phyloP scores from a whole-genome alignment of 1,140 invertebrate species.

The Tetramorium parvispinum region DNA sequence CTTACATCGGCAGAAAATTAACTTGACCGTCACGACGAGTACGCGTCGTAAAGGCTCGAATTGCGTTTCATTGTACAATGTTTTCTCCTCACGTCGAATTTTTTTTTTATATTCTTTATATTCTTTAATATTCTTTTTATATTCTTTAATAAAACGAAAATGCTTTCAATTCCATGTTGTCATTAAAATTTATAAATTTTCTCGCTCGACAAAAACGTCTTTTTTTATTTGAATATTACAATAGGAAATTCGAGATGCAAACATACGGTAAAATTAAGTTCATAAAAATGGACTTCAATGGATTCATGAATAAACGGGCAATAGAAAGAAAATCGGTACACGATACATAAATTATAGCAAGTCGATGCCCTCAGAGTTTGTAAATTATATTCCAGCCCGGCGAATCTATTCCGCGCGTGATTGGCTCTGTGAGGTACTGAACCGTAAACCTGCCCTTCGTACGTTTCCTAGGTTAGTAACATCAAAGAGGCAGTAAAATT shows the following conservation, averaged over 20 bases:
- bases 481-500: constrained; percentile 75
- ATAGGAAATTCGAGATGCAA: not conserved
- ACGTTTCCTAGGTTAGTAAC: constrained; percentile 65
- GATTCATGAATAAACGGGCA: constrained; percentile 34
- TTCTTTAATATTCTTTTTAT: constrained; percentile 3
- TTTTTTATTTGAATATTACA: not conserved
- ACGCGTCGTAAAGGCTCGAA: constrained; percentile 23
- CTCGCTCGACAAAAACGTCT: not conserved
- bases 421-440: constrained; percentile 51
- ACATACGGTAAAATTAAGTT: not conserved
- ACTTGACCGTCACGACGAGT: constrained; percentile 13
- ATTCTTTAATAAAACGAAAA: not conserved
- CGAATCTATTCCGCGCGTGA: constrained; percentile 47
- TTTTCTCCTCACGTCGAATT: not conserved
- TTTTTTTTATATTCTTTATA: not conserved
- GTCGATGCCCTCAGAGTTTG: constrained; percentile 55
- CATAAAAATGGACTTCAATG: not conserved
- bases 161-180: not conserved
- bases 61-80: not conserved
- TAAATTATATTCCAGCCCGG: constrained; percentile 67
- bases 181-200: not conserved
- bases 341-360: constrained; percentile 59
- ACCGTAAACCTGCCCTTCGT: constrained; percentile 68
- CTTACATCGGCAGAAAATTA: constrained; percentile 56
- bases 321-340: constrained; percentile 6